phyloP scores from a whole-genome alignment of 2,888 invertebrate species.

The Corythucha ciliata region DNA sequence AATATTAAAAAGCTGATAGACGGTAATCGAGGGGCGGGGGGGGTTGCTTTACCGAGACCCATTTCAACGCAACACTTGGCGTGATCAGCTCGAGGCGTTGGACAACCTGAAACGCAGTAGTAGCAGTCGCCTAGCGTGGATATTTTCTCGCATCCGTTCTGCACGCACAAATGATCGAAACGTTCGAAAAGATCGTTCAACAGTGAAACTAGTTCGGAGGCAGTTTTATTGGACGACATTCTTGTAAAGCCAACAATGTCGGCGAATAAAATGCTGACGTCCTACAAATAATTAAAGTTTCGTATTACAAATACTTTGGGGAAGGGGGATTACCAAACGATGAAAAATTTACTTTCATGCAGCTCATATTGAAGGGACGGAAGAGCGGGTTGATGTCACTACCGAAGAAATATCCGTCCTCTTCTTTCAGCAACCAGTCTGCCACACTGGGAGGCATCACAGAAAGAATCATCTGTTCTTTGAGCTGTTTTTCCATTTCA shows the following conservation, averaged over 20 bases:
- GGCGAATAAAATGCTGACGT: constrained; percentile 92
- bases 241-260: constrained; percentile 97
- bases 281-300: constrained; percentile 38
- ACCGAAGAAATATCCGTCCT: constrained; percentile 20
- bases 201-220: constrained; percentile 89
- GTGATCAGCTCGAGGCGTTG: constrained; percentile 82
- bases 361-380: constrained; percentile 93
- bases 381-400: constrained; percentile 70
- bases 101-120: constrained; percentile 92
- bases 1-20: background rate
- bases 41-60: constrained; percentile 74
- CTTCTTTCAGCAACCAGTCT: constrained; percentile 60
- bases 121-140: constrained; percentile 91
- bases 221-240: constrained; percentile 94
- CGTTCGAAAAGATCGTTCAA: constrained; percentile 93
- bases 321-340: background rate
- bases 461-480: constrained; percentile 95
- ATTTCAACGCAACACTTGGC: constrained; percentile 93
- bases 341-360: constrained; percentile 56
- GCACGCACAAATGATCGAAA: constrained; percentile 81
- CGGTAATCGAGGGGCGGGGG: background rate
- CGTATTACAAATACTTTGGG: background rate
- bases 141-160: constrained; percentile 91
- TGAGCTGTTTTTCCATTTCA: constrained; percentile 86
- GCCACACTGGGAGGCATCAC: constrained; percentile 93